Percentiles rank a stretch among this genome's conserved stretches.
Evolutionary conservation across 2,797 vertebrate genomes (phyloP).

Genomic region (Ptychadena robeensis): DNA sequence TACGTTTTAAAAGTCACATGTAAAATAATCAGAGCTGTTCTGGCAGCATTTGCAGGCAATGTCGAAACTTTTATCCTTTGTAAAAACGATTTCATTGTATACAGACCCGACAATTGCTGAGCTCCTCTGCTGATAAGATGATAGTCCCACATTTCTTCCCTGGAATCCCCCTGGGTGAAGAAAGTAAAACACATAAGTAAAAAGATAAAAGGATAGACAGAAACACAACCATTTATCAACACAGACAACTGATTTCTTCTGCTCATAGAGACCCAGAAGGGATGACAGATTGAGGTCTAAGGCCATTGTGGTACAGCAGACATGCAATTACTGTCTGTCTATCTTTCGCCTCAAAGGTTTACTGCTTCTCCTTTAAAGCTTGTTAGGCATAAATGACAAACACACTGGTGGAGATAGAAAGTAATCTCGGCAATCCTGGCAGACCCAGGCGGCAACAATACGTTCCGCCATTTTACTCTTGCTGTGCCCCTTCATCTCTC

Average conservation of each 20-base stretch:
- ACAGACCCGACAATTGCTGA: constrained; percentile 95
- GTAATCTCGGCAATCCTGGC: constrained; percentile 17
- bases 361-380: constrained; percentile 53
- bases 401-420: constrained; percentile 14
- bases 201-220: constrained; percentile 44
- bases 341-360: constrained; percentile 23
- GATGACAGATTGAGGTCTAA: constrained; percentile 63
- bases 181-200: constrained; percentile 55
- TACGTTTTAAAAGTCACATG: neutral
- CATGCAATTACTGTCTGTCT: constrained; percentile 64
- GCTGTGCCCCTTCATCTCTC: constrained; percentile 12
- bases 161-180: constrained; percentile 81
- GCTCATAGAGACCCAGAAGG: constrained; percentile 54
- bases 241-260: constrained; percentile 51
- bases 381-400: constrained; percentile 57
- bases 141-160: constrained; percentile 90
- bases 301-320: constrained; percentile 59
- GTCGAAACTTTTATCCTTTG: neutral
- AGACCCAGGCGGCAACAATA: neutral
- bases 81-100: constrained; percentile 19
- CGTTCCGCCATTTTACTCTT: neutral
- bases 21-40: neutral
- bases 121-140: constrained; percentile 88
- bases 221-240: constrained; percentile 61
- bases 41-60: neutral